Evolutionary conservation across 2,113 vertebrate species (phyloP), one percentile per base, ranked within the genome.

Genomic region (Crotalus helleri): DNA sequence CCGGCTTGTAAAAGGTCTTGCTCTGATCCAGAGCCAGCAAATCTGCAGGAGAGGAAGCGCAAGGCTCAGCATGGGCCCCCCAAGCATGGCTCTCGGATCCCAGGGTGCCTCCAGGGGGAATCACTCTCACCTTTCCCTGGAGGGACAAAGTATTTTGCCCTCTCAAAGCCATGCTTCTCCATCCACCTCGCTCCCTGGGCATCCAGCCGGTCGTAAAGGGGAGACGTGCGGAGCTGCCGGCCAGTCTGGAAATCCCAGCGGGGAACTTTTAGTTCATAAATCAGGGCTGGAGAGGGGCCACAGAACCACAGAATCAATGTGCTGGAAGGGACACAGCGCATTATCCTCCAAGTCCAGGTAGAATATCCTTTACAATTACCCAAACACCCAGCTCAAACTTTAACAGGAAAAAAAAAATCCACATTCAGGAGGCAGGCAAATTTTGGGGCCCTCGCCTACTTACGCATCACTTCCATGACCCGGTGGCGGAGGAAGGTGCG

Each of bases 401-500:
- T 2, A 57, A 88, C 12, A 53, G 85, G 1, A 17, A 59, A 58
- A 58, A 51, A 11, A n/a, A 44, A 59, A 4, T 21, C 21, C 5
- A 44, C 19, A 12, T n/a, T 23, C 21, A 2, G 58, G 69, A 51
- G 51, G 26, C 26, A 9, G 86, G 23, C 49, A 1, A 53, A 59
- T 10, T 3, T 39, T 39, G 39, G 39, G 39, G 39, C 39, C 51
- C 23, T 88, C 57, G 61, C 13, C 15, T 59, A 98, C 99, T 99
- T 95, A 99, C 99, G 99, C 99, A 99, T 99, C 61, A 99, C 99
- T 97, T 99, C 99, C 99, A 99, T 99, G 90, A 99, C 99, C 2
- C 99, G 98, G 95, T 99, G 99, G 15, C 99, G 98, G 85, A 99
- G 97, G 97, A 99, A 99, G 17, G 99, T 99, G 7, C 99, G 98